Percentiles rank a stretch among this genome's conserved stretches.
Conservation (phyloP, 2,888 invertebrate species). For the Microdon myrmicae region DNA sequence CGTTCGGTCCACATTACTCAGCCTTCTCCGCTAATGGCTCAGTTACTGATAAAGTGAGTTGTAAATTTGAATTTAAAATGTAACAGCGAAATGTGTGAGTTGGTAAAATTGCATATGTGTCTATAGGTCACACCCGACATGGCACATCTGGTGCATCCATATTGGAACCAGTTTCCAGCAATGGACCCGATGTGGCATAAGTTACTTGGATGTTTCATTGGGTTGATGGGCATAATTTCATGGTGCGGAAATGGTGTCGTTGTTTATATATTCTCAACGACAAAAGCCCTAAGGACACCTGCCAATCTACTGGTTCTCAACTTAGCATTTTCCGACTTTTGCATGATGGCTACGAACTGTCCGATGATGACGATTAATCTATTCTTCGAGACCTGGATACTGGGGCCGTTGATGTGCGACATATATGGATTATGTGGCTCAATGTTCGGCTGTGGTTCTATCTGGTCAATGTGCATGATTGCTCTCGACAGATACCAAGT, state of each 20-base stretch:
- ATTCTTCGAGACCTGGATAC: constrained; percentile 65
- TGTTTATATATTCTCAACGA: constrained; percentile 65
- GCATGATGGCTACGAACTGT: constrained; percentile 80
- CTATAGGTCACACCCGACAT: constrained; percentile 72
- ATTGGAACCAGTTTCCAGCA: constrained; percentile 90
- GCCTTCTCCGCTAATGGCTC: constrained; percentile 31
- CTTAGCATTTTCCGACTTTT: constrained; percentile 84
- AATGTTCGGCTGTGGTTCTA: constrained; percentile 88
- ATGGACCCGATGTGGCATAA: constrained; percentile 91
- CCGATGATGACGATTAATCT: constrained; percentile 67
- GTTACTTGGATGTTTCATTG: constrained; percentile 82
- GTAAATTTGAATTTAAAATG: not conserved
- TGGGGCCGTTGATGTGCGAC: constrained; percentile 81
- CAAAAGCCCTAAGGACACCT: constrained; percentile 78
- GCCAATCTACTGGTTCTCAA: constrained; percentile 92
- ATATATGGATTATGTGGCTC: constrained; percentile 89
- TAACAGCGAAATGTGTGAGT: no score
- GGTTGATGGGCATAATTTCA: constrained; percentile 72
- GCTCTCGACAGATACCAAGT: constrained; percentile 94
- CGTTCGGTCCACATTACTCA: constrained; percentile 26
- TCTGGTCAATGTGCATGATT: constrained; percentile 94
- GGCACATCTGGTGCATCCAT: constrained; percentile 74
- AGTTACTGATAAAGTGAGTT: constrained; percentile 40
- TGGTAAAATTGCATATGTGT: no score
- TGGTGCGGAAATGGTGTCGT: constrained; percentile 66